Evolutionary conservation across 2,888 invertebrate species (phyloP), one percentile per base, ranked within the genome.

Genomic region (Germaria angustata): DNA sequence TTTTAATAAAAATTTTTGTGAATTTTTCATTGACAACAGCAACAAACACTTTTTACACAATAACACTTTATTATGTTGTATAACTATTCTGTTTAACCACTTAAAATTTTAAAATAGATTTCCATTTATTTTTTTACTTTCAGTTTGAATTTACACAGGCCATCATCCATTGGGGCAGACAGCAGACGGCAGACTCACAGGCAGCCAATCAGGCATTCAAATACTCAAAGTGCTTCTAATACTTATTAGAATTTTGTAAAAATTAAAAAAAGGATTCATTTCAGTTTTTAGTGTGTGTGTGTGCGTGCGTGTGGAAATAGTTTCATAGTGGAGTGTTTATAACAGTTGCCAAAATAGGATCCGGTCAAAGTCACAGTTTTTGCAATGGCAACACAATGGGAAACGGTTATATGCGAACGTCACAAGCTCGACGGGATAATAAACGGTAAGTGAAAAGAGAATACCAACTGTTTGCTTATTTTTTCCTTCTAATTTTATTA

Each of bases 331-430:
- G 71, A 44, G 51, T 49, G 17, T 75, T 87, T 86, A 88, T 88
- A 87, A 71, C 87, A 87, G 85, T 84, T 87, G 87, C 89, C 91
- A 93, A 92, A 91, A 93, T 93, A 93, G 93, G 93, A 90, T 92
- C 93, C 85, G 92, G 92, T 89, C 92, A 92, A 86, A 93, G 93
- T 90, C 90, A 90, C 87, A 92, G 91, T 86, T 89, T 91, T 85
- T 91, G 92, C 90, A 91, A 92, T 89, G 91, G 92, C 89, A 92
- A 92, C 86, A 90, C 90, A 88, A 88, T 92, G 92, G 90, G 90
- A 87, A 88, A 90, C 87, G 89, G 92, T 90, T 88, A 90, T 86
- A 90, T 89, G 91, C 91, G 92, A 92, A 90, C 90, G 86, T 90
- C 91, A 88, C 91, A 92, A 90, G 89, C 91, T 86, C 92, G 92